Evolutionary conservation across 2,113 vertebrate genomes (phyloP).

Genomic region (Ellobius talpinus): DNA sequence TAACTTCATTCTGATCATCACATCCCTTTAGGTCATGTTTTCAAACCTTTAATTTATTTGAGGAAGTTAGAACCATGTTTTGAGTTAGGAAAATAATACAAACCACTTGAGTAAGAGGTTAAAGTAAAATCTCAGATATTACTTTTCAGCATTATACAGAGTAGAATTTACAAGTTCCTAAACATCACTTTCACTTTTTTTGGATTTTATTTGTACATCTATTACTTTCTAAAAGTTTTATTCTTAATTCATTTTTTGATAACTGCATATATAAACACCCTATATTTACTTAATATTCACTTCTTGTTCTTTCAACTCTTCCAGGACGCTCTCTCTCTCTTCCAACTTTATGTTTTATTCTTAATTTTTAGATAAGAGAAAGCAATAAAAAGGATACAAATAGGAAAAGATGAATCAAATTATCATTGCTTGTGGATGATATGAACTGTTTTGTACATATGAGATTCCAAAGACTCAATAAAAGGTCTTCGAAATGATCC

Average conservation of each 20-base stretch:
- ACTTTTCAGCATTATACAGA: slow-evolving; percentile 41
- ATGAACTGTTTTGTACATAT: no score
- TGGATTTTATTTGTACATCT: slow-evolving; percentile 46
- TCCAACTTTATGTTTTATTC: not conserved
- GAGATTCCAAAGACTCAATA: no score
- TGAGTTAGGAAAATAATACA: slow-evolving; percentile 39
- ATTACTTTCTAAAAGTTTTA: not conserved
- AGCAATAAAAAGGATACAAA: not conserved
- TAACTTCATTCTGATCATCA: slow-evolving; percentile 25
- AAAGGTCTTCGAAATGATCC: not conserved
- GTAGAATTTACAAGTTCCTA: slow-evolving; percentile 8
- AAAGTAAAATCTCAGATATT: slow-evolving; percentile 36
- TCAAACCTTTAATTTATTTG: slow-evolving; percentile 50
- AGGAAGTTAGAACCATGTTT: slow-evolving; percentile 39
- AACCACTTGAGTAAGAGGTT: slow-evolving; percentile 46
- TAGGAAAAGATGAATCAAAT: not conserved
- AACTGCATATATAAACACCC: not conserved
- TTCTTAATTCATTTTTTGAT: not conserved
- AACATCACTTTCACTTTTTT: not conserved
- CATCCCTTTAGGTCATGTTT: slow-evolving; percentile 40
- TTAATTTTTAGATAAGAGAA: not conserved
- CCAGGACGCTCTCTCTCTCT: not conserved
- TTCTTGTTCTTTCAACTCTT: no score
- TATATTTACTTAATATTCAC: not conserved
- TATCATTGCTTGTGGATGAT: not conserved